These are phyloP conservation scores for Hydrozoanthus tunicans DNA, from an alignment of 64 coral and sea anemone species.

Conservation along the genomic window DNA sequence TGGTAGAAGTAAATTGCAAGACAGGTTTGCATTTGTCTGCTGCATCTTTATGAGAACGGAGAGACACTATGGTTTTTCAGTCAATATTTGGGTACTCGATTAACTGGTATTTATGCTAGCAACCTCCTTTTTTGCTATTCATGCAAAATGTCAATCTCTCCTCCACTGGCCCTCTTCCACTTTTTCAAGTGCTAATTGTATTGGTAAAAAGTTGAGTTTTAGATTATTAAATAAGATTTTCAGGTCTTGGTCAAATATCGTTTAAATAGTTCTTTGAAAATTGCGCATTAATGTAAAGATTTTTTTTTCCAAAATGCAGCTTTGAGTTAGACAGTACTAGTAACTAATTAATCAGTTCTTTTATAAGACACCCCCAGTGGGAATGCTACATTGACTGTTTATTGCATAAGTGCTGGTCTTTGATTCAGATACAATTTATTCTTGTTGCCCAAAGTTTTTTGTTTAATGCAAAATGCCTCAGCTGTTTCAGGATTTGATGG, in stretches of 20 bases:
- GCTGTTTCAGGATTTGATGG: not conserved
- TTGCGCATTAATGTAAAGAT: no score
- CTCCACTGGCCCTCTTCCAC: not conserved
- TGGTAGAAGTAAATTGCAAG: not conserved
- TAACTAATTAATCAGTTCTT: not conserved
- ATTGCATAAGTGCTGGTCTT: not conserved
- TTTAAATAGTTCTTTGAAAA: not conserved
- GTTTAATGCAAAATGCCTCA: not conserved
- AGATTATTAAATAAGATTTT: not conserved
- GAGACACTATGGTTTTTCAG: not conserved
- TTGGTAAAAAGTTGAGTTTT: not conserved
- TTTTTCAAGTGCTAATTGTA: not conserved
- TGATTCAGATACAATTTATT: not conserved
- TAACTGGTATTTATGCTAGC: not conserved
- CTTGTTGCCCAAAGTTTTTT: not conserved
- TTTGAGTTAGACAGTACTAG: not conserved
- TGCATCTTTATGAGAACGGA: not conserved
- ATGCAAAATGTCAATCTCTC: not conserved
- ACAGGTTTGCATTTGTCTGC: not conserved
- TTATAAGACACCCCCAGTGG: not conserved
- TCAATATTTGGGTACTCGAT: not conserved
- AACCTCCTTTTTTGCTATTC: not conserved
- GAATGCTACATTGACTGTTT: not conserved
- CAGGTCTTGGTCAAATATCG: not conserved
- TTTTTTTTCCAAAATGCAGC: no score